These are phyloP conservation scores for Acleris literana DNA, from an alignment of 2,888 invertebrate species.

Conservation along the genomic window DNA sequence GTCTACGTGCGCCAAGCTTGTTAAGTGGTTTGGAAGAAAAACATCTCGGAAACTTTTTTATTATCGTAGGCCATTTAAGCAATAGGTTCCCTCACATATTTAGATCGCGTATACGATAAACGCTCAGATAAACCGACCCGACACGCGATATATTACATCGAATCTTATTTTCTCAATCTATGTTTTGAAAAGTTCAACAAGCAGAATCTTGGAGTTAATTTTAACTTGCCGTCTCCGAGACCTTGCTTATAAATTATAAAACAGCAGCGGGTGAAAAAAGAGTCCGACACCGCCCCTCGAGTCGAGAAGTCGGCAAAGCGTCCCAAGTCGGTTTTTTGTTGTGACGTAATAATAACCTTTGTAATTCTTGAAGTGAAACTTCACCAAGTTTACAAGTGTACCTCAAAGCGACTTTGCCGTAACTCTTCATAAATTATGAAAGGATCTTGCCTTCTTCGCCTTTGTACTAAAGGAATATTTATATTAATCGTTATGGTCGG, in stretches of 20 bases:
- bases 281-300: constrained; percentile 48
- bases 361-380: constrained; percentile 64
- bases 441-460: constrained; percentile 45
- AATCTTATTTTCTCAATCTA: constrained; percentile 11
- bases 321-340: constrained; percentile 57
- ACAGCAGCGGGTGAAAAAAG: constrained; percentile 41
- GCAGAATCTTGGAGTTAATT: constrained; percentile 32
- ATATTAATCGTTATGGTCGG: constrained; percentile 28
- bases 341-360: constrained; percentile 66
- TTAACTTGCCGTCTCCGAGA: constrained; percentile 31
- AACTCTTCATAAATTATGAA: constrained; percentile 55
- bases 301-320: constrained; percentile 56
- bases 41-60: constrained; percentile 83
- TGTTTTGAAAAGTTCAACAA: constrained; percentile 24
- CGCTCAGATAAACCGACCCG: constrained; percentile 23
- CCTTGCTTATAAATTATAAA: constrained; percentile 44
- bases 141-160: constrained; percentile 13
- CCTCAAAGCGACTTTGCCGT: constrained; percentile 54
- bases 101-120: constrained; percentile 34
- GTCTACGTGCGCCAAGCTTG: constrained; percentile 82
- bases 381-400: constrained; percentile 57
- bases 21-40: constrained; percentile 84
- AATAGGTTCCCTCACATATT: constrained; percentile 51
- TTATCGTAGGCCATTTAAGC: constrained; percentile 77
- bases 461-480: constrained; percentile 38